Evolutionary conservation across 2,113 vertebrate species (phyloP).

Genomic region (Mormoops blainvillei): DNA sequence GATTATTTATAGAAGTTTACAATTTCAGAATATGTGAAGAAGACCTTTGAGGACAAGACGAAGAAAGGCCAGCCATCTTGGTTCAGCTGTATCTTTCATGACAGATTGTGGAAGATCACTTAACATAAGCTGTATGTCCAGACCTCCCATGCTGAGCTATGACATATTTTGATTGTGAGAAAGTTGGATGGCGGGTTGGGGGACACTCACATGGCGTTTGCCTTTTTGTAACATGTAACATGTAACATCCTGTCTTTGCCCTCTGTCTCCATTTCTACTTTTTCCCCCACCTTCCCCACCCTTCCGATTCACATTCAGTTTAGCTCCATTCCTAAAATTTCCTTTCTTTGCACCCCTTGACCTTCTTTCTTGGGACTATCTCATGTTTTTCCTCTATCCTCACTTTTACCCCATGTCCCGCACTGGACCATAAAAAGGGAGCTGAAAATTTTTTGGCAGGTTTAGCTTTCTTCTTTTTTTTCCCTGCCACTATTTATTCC

Average conservation of each 20-base stretch:
- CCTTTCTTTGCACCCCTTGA: background rate
- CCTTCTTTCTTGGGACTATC: background rate
- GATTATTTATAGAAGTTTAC: background rate
- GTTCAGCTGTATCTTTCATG: background rate
- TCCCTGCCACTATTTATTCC: too few species aligned
- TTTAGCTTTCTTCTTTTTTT: too few species aligned
- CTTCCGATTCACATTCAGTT: background rate
- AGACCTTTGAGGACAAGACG: background rate
- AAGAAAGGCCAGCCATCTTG: background rate
- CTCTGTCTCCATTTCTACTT: background rate
- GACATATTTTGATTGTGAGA: background rate
- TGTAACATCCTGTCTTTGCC: background rate
- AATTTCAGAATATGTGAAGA: background rate
- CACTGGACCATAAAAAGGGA: background rate
- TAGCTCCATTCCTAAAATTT: background rate
- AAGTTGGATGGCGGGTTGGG: rapidly evolving
- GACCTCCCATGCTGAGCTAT: background rate
- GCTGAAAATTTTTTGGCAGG: background rate
- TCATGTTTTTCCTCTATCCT: background rate
- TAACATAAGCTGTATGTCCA: background rate
- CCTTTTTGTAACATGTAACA: background rate
- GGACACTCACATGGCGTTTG: background rate
- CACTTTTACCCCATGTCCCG: background rate
- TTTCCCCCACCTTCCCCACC: background rate
- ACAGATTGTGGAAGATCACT: background rate